These are phyloP conservation scores for Phragmatobia fuliginosa DNA, from an alignment of 2,888 invertebrate species.

Conservation along the genomic window DNA sequence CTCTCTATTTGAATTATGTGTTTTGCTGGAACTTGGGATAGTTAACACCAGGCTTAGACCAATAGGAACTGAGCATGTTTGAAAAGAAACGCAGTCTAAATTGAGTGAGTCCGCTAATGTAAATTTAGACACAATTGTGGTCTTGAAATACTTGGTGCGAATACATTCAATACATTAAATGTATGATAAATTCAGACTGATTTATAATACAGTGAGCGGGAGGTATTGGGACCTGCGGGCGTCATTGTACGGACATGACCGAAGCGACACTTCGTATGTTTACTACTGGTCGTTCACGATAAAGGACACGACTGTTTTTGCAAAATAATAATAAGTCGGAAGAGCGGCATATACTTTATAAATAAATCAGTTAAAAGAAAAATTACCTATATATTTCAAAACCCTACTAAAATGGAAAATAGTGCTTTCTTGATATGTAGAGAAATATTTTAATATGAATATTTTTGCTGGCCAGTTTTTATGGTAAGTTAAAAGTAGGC, in stretches of 20 bases:
- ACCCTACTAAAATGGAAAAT: no score
- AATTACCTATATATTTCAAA: background rate
- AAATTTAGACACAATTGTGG: slow-evolving; percentile 4
- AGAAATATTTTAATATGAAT: no score
- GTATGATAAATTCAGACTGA: slow-evolving; percentile 40
- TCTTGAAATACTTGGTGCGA: slow-evolving; percentile 8
- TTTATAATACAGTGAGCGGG: slow-evolving; percentile 55
- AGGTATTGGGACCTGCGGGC: slow-evolving; percentile 35
- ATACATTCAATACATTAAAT: slow-evolving; percentile 31
- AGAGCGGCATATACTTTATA: background rate
- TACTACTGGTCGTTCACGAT: background rate
- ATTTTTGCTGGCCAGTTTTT: background rate
- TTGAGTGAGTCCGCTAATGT: no score
- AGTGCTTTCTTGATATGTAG: no score
- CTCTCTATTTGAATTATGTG: no score
- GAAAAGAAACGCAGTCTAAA: no score
- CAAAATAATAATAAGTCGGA: background rate
- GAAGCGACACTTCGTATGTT: slow-evolving; percentile 15
- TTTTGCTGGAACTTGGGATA: no score
- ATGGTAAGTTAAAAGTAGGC: no score
- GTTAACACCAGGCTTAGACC: no score
- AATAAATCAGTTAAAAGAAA: background rate
- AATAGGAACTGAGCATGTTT: no score
- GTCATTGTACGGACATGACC: slow-evolving; percentile 50
- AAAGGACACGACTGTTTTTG: background rate